Evolutionary conservation across 2,888 invertebrate genomes (phyloP).

Genomic region (Dryobotodes eremita): DNA sequence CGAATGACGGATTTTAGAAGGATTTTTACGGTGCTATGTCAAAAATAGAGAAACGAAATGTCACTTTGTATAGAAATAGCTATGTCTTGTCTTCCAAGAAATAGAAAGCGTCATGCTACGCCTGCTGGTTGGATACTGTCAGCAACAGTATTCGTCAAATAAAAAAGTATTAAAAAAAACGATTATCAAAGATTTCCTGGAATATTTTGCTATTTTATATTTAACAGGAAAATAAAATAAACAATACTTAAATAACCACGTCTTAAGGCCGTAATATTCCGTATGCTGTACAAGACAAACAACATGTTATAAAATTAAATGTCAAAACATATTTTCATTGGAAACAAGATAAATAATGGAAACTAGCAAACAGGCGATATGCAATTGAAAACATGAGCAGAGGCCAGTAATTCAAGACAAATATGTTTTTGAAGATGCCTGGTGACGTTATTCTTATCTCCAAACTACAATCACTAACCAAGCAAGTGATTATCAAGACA

Average conservation of each 20-base stretch:
- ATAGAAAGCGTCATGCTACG: no score
- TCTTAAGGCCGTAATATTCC: constrained; percentile 59
- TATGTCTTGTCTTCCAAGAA: no score
- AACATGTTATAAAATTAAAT: constrained; percentile 80
- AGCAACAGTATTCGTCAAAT: background rate
- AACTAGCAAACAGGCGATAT: constrained; percentile 82
- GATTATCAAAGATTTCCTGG: background rate
- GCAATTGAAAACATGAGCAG: constrained; percentile 85
- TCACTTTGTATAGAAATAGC: no score
- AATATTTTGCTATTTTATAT: background rate
- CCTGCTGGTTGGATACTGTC: background rate
- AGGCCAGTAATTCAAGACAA: constrained; percentile 83
- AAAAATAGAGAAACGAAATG: no score
- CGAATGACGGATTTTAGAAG: no score
- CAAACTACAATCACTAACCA: constrained; percentile 75
- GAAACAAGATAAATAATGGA: constrained; percentile 88
- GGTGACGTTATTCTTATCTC: constrained; percentile 82
- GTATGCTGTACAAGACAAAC: constrained; percentile 74
- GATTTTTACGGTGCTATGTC: no score
- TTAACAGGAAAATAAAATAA: constrained; percentile 21
- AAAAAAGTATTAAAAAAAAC: background rate
- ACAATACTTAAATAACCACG: constrained; percentile 40
- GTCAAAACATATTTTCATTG: constrained; percentile 88
- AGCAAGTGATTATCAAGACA: constrained; percentile 83
- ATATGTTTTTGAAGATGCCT: constrained; percentile 84